Percentiles rank a stretch among this genome's conserved stretches.
Conservation (phyloP, 2,113 vertebrate species). For the Corythoichthys intestinalis region DNA sequence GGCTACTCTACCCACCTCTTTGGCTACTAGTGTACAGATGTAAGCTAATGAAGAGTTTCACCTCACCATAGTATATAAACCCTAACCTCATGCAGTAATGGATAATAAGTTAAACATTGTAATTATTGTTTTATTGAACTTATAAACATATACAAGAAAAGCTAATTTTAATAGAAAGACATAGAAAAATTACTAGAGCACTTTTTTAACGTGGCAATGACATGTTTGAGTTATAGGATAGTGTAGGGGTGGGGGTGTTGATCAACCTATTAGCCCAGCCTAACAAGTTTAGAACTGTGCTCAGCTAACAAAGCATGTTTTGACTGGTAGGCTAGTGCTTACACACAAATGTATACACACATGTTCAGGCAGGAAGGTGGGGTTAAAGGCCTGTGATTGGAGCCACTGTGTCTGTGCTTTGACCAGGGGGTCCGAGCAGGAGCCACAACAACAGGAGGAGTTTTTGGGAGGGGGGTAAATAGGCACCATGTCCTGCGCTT, state of each 20-base stretch:
- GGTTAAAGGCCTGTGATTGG: slow-evolving; percentile 59
- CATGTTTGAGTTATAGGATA: background rate
- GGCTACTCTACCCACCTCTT: no score
- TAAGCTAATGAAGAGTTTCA: no score
- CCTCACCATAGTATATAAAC: no score
- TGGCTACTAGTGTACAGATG: no score
- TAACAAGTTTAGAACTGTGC: slow-evolving; percentile 48
- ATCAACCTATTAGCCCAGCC: slow-evolving; percentile 54
- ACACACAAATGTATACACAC: slow-evolving; percentile 23
- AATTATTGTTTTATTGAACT: no score
- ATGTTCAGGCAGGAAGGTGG: slow-evolving; percentile 44
- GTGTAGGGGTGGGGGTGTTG: slow-evolving; percentile 18
- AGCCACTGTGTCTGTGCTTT: slow-evolving; percentile 69
- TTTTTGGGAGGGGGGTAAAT: slow-evolving; percentile 1
- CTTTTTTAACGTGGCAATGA: background rate
- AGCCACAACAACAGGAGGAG: slow-evolving; percentile 60
- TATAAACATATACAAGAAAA: no score
- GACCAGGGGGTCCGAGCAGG: slow-evolving; percentile 55
- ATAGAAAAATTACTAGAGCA: background rate
- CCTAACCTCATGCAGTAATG: no score
- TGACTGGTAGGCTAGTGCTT: slow-evolving; percentile 53
- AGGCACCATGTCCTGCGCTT: slow-evolving; percentile 44
- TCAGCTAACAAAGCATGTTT: slow-evolving; percentile 63
- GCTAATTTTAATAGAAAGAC: background rate
- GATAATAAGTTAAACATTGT: no score